Conservation (phyloP, 2,797 vertebrate genomes). For the Tokudaia tokunoshimensis region DNA sequence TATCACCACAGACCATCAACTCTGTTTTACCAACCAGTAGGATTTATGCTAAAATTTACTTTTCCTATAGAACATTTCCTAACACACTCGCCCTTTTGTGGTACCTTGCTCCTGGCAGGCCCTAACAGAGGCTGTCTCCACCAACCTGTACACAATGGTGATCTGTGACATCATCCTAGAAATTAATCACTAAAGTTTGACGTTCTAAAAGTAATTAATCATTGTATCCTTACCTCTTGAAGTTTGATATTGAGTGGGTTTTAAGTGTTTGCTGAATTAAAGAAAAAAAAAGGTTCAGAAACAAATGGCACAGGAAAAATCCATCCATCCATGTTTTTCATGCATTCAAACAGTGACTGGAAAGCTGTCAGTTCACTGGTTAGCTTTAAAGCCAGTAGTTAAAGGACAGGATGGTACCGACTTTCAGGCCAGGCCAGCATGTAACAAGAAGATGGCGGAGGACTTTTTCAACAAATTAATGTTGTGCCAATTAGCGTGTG, state of each 20-base stretch:
- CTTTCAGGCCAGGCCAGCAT: background rate
- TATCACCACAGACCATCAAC: background rate
- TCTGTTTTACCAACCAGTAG: background rate
- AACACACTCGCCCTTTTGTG: background rate
- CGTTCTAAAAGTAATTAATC: conserved; percentile 15
- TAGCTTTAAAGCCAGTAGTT: background rate
- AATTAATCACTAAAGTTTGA: conserved; percentile 31
- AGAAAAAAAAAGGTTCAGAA: background rate
- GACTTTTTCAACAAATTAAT: background rate
- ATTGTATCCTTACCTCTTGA: background rate
- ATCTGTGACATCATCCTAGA: background rate
- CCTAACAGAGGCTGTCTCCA: background rate
- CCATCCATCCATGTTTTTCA: background rate
- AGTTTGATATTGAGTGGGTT: background rate
- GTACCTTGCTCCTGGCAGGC: background rate
- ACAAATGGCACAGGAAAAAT: background rate
- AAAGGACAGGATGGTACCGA: background rate
- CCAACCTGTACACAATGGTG: background rate
- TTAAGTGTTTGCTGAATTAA: conserved; percentile 24
- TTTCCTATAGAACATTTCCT: background rate
- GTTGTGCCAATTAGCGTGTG: background rate
- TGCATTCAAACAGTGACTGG: background rate
- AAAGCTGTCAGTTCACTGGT: background rate
- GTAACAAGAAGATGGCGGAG: background rate
- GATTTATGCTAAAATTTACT: background rate